Evolutionary conservation across 1,140 invertebrate genomes (phyloP).

Genomic region (Hetaerina americana): DNA sequence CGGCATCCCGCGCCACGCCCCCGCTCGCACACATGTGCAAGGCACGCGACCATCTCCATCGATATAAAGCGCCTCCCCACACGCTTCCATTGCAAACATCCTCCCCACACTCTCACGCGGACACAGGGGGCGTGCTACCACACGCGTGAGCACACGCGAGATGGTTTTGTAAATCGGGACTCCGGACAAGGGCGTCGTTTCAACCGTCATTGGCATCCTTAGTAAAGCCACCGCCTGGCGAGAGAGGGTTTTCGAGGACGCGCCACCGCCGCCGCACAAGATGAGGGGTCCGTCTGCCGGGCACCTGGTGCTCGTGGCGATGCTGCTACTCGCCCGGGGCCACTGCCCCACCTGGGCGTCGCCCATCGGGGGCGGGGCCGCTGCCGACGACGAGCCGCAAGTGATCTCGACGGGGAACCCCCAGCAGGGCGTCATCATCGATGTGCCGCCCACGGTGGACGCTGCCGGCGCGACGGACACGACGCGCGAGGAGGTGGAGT

Average conservation of each 20-base stretch:
- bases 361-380: background rate
- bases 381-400: background rate
- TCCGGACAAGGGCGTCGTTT: too few species aligned
- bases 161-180: too few species aligned
- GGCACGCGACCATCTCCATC: background rate
- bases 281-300: background rate
- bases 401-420: background rate
- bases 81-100: background rate
- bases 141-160: too few species aligned
- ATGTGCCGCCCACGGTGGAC: background rate
- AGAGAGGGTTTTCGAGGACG: too few species aligned
- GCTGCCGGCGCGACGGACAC: background rate
- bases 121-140: too few species aligned
- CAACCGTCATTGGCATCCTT: too few species aligned
- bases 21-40: background rate
- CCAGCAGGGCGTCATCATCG: background rate
- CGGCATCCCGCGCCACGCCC: background rate
- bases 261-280: too few species aligned
- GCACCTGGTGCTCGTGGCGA: background rate
- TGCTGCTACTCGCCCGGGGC: too few species aligned
- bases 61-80: background rate
- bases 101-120: too few species aligned
- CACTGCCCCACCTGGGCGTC: too few species aligned
- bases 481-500: constrained; percentile 7
- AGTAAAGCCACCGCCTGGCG: too few species aligned